These are phyloP conservation scores for Falco punctatus DNA, from an alignment of 2,113 vertebrate species.

Conservation along the genomic window DNA sequence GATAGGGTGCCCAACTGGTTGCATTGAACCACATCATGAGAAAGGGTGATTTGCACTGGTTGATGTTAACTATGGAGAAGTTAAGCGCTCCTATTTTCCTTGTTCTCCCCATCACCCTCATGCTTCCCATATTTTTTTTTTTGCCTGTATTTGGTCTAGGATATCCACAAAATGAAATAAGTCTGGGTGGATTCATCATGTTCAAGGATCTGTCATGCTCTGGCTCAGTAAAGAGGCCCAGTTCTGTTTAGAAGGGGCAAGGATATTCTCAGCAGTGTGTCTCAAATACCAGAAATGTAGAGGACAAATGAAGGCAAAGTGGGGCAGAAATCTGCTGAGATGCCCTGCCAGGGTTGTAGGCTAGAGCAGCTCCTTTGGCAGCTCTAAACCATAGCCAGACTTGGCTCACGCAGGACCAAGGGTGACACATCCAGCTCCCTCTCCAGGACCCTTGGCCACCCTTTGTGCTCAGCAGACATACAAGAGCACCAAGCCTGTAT, in stretches of 20 bases:
- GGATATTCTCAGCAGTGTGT: not conserved
- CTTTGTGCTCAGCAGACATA: not conserved
- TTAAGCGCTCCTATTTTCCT: not conserved
- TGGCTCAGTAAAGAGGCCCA: not conserved
- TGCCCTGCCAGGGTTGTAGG: not conserved
- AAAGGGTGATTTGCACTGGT: not conserved
- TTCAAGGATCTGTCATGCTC: not conserved
- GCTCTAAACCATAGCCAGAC: not conserved
- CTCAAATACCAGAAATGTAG: not conserved
- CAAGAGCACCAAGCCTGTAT: rapidly evolving
- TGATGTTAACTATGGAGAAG: not conserved
- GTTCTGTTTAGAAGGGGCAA: not conserved
- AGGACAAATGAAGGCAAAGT: not conserved
- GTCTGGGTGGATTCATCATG: not conserved
- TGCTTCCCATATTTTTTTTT: not conserved
- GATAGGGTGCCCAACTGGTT: not conserved
- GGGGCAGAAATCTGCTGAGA: not conserved
- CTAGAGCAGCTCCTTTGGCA: not conserved
- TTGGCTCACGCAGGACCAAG: not conserved
- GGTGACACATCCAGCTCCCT: not conserved
- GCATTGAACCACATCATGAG: not conserved
- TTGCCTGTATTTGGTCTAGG: not conserved
- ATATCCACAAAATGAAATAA: not conserved
- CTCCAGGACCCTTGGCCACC: not conserved
- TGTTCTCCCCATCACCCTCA: not conserved